Base-by-base conservation (phyloP, 2,113 vertebrate genomes). In the Machaerirhynchus nigripectus region DNA sequence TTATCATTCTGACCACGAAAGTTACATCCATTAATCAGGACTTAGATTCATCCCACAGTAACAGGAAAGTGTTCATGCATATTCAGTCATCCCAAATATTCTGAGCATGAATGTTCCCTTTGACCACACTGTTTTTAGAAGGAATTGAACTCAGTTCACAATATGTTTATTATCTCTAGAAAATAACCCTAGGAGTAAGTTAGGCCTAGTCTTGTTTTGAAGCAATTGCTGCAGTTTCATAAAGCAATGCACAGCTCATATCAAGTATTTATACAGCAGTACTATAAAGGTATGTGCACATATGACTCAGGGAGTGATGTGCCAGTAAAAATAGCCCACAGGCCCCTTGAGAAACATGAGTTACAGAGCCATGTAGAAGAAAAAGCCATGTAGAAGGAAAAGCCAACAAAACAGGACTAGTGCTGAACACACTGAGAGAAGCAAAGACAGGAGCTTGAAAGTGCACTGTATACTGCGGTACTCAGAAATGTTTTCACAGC, bases 61-160 rank as follows among this genome's bases (percentile, higher is more conserved):
- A 20, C 5, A 59, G 15, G 16, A 35, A 90, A 92, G 15, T 9
- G 47, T 49, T 76, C 40, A 46, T 78, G 65, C n/a, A 70, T 90
- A 92, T 87, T 93, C 64, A 71, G 42, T 86, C 52, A 68, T 56
- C 44, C 55, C 47, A 76, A 63, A 75, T 40, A 95, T 68, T 91
- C 89, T 27, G 9, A 91, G 28, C 65, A 89, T 0, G 3, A 71
- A 52, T 6, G 2, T 49, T 76, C 9, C 52, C 20, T 82, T 86
- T 78, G 44, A 80, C 64, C 49, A 28, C 53, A 40, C 3, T 26
- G 17, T 3, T 84, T 70, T 63, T 40, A 60, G 39, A 33, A 89
- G 2, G 7, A 64, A 81, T 64, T 84, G 47, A 89, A 78, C 10
- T 65, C 50, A 53, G 16, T 67, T 64, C 31, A 59, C 30, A 30